Percentiles rank a stretch among this genome's conserved stretches.
phyloP scores from a whole-genome alignment of 2,888 invertebrate genomes.

The Campoplex nolae region DNA sequence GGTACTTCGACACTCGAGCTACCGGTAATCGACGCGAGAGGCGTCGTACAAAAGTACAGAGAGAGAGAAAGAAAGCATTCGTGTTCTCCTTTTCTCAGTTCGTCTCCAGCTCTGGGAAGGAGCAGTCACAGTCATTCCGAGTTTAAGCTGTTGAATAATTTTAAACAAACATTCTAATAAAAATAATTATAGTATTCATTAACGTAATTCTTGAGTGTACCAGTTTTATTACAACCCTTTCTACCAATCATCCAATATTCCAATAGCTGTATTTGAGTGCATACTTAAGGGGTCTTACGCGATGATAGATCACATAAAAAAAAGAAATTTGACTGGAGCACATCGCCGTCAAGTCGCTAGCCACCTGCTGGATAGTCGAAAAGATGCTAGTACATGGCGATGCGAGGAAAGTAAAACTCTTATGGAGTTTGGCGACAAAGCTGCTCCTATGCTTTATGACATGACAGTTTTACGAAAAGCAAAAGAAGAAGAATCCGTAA shows the following conservation, averaged over 20 bases:
- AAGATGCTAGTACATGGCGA: conserved; percentile 39
- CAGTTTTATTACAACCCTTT: too few species aligned
- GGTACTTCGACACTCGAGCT: background rate
- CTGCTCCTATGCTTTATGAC: conserved; percentile 40
- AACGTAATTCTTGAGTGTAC: too few species aligned
- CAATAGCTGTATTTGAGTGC: background rate
- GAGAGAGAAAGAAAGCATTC: too few species aligned
- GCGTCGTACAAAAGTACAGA: background rate
- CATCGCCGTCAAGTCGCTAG: conserved; percentile 39
- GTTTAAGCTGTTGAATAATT: too few species aligned
- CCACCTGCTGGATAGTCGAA: conserved; percentile 33
- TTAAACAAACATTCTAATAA: too few species aligned
- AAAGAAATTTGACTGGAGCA: conserved; percentile 36
- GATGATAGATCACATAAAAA: conserved; percentile 13
- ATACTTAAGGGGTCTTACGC: background rate
- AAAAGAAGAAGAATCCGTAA: conserved; percentile 51
- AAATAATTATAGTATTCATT: too few species aligned
- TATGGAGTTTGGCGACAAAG: conserved; percentile 36
- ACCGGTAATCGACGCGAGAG: conserved; percentile 23
- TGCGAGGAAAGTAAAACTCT: conserved; percentile 36
- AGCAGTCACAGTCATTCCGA: too few species aligned
- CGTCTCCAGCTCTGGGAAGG: too few species aligned
- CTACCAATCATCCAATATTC: too few species aligned
- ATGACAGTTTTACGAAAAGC: conserved; percentile 50
- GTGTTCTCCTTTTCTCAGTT: too few species aligned